These are phyloP conservation scores for Parapsyche elsis DNA, from an alignment of 1,140 invertebrate genomes.

Conservation along the genomic window DNA sequence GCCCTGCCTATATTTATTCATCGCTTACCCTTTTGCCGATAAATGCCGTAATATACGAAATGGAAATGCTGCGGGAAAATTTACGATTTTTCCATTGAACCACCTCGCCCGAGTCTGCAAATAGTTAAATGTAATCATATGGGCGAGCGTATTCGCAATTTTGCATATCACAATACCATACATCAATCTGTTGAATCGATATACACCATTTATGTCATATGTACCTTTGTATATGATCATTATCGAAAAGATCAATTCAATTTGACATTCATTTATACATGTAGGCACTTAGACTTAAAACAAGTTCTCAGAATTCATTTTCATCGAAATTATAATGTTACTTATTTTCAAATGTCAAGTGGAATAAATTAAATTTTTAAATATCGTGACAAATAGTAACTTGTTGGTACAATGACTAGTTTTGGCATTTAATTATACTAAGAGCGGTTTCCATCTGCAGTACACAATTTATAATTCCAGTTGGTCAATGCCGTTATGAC, in stretches of 20 bases:
- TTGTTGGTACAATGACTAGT: background rate
- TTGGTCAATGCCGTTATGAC: background rate
- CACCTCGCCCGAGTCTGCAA: background rate
- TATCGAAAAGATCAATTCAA: no score
- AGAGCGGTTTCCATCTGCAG: conserved; percentile 14
- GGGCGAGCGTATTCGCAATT: background rate
- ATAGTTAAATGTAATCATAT: conserved; percentile 22
- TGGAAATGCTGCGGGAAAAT: conserved; percentile 32
- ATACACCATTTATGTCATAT: no score
- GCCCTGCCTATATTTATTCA: conserved; percentile 36
- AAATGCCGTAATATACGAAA: conserved; percentile 40
- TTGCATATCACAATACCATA: no score
- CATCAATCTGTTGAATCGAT: no score
- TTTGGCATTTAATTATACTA: conserved; percentile 27
- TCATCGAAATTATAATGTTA: no score
- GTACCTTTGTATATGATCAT: no score
- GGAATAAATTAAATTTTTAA: no score
- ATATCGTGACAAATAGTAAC: conserved; percentile 15
- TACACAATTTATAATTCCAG: conserved; percentile 20
- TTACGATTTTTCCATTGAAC: conserved; percentile 35
- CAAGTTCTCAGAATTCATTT: no score
- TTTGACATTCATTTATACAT: no score
- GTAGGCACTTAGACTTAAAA: no score
- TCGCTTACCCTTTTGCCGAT: conserved; percentile 28
- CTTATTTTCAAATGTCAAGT: no score